Conservation (phyloP, 1,140 invertebrate species). For the Venustaconcha ellipsiformis region DNA sequence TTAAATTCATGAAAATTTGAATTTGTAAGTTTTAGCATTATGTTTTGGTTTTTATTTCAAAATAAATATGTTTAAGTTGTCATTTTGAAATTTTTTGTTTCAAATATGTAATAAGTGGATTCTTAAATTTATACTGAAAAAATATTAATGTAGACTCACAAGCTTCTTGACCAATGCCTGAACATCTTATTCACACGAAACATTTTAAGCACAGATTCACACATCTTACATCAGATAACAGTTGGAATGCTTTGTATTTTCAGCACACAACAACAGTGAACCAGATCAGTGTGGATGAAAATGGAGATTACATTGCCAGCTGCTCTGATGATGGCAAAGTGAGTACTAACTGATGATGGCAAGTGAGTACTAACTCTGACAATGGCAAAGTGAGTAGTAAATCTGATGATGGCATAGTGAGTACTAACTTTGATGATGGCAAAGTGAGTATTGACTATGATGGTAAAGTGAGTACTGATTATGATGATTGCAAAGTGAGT, state of each 20-base stretch:
- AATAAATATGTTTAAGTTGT: no score
- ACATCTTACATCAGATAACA: no score
- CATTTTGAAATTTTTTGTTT: no score
- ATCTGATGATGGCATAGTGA: constrained; percentile 92
- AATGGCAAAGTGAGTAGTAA: constrained; percentile 95
- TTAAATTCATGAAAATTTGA: no score
- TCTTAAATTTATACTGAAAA: no score
- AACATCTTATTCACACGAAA: no score
- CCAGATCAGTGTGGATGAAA: constrained; percentile 92
- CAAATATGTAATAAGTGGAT: no score
- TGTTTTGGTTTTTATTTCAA: no score
- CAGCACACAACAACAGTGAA: constrained; percentile 90
- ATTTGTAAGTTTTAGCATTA: no score
- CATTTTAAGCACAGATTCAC: no score
- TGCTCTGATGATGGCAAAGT: constrained; percentile 96
- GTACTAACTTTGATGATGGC: constrained; percentile 75
- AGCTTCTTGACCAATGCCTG: no score
- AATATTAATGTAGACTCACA: no score
- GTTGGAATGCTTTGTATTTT: constrained; percentile 12
- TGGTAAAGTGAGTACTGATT: constrained; percentile 92
- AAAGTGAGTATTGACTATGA: constrained; percentile 96
- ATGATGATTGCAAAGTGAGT: constrained; percentile 90
- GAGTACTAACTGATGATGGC: constrained; percentile 75
- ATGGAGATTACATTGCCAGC: constrained; percentile 92
- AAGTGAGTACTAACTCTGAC: constrained; percentile 72